phyloP scores from a whole-genome alignment of 2,888 invertebrate genomes.

The Ennomos fuscantarius region DNA sequence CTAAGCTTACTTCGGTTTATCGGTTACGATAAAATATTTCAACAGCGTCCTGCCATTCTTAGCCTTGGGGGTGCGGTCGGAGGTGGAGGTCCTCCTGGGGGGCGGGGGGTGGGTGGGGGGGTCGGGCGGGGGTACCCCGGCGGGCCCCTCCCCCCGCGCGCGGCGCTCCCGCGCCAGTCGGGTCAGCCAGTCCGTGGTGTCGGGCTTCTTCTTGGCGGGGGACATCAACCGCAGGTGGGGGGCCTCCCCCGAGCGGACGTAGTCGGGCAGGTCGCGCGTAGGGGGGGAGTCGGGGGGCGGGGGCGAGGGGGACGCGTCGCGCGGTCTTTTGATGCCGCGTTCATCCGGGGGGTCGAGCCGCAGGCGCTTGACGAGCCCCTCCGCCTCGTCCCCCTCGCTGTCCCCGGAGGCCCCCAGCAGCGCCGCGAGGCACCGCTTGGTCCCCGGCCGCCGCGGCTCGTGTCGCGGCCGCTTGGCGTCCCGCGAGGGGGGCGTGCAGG shows the following conservation, averaged over 20 bases:
- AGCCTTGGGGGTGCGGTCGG: conserved; percentile 3
- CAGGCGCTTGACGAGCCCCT: conserved; percentile 53
- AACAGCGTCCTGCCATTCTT: conserved; percentile 62
- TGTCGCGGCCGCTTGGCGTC: conserved; percentile 50
- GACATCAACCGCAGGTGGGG: conserved; percentile 90
- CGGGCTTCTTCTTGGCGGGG: conserved; percentile 86
- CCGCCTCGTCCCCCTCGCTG: conserved; percentile 52
- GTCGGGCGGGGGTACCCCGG: neutral
- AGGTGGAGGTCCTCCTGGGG: neutral
- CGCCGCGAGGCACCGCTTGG: conserved; percentile 74
- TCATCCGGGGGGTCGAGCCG: conserved; percentile 36
- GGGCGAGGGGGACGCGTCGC: conserved; percentile 42
- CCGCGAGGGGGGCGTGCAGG: conserved; percentile 59
- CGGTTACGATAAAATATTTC: conserved; percentile 66
- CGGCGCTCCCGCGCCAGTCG: conserved; percentile 42
- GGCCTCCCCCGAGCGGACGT: conserved; percentile 90
- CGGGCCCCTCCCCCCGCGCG: neutral
- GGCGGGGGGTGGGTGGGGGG: neutral
- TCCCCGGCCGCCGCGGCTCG: conserved; percentile 30
- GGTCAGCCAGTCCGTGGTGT: conserved; percentile 90
- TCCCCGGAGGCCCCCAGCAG: conserved; percentile 64
- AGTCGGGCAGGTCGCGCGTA: conserved; percentile 91
- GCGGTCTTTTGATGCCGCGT: conserved; percentile 24
- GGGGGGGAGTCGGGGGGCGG: no score
- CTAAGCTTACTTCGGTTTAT: conserved; percentile 51